Evolutionary conservation across 2,888 invertebrate genomes (phyloP).

Genomic region (Chrysolina haemoptera): DNA sequence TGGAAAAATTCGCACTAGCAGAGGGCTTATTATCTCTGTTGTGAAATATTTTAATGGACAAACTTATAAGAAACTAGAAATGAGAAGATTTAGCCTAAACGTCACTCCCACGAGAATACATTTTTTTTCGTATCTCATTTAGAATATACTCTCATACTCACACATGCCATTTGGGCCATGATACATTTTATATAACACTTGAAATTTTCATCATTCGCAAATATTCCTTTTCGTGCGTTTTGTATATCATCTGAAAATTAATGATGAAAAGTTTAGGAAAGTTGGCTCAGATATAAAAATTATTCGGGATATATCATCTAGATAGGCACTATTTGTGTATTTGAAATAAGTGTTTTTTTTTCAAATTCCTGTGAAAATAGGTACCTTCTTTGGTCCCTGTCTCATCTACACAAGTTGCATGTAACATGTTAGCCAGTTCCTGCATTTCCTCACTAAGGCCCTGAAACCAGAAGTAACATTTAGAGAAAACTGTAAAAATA

Average conservation of each 20-base stretch:
- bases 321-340: no score
- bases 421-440: conserved; percentile 62
- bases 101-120: no score
- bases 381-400: conserved; percentile 62
- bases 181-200: conserved; percentile 67
- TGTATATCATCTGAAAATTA: conserved; percentile 51
- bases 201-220: conserved; percentile 59
- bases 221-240: conserved; percentile 62
- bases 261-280: not conserved
- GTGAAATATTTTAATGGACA: no score
- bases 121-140: no score
- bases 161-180: conserved; percentile 61
- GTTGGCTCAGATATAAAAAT: no score
- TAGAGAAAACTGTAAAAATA: no score
- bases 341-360: no score
- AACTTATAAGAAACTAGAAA: no score
- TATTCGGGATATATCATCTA: no score
- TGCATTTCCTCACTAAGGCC: conserved; percentile 59
- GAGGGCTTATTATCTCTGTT: no score
- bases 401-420: conserved; percentile 62
- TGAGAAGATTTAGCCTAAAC: no score
- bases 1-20: no score
- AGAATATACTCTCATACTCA: conserved; percentile 53
- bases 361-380: not conserved
- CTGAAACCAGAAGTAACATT: conserved; percentile 36